phyloP scores from a whole-genome alignment of 2,797 vertebrate species.

The Anabas testudineus region DNA sequence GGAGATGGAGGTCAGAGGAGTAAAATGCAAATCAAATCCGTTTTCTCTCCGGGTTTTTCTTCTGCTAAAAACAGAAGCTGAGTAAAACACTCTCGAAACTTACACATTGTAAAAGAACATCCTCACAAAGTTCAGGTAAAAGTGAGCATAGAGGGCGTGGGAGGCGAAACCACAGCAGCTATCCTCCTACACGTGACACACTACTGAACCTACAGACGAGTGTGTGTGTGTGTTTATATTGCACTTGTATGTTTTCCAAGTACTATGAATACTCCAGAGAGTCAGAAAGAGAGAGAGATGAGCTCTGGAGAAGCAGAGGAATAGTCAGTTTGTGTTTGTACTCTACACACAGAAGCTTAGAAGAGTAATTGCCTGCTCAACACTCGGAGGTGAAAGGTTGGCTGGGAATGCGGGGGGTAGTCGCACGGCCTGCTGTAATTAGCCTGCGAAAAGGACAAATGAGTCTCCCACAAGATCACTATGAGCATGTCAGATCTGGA shows the following conservation, averaged over 20 bases:
- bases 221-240: constrained; percentile 36
- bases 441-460: constrained; percentile 75
- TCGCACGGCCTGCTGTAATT: constrained; percentile 79
- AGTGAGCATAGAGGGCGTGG: constrained; percentile 19
- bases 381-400: constrained; percentile 84
- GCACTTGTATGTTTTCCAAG: constrained; percentile 48
- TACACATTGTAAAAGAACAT: constrained; percentile 16
- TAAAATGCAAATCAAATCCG: not conserved
- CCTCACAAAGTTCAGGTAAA: constrained; percentile 23
- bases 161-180: constrained; percentile 34
- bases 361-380: constrained; percentile 85
- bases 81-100: not conserved
- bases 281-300: constrained; percentile 27
- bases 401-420: constrained; percentile 65
- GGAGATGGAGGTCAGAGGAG: constrained; percentile 11
- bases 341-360: constrained; percentile 80
- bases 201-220: constrained; percentile 45
- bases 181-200: constrained; percentile 39
- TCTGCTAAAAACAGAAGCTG: not conserved
- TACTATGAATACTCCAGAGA: constrained; percentile 22
- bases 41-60: not conserved
- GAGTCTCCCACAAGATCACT: constrained; percentile 56
- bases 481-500: constrained; percentile 47
- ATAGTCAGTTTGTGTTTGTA: constrained; percentile 66
- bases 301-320: constrained; percentile 33